A percentile compares a stretch with the other conserved stretches of the same genome.
These are phyloP conservation scores for Drosophila arizonae DNA, from an alignment of 1,140 invertebrate genomes.

Conservation along the genomic window DNA sequence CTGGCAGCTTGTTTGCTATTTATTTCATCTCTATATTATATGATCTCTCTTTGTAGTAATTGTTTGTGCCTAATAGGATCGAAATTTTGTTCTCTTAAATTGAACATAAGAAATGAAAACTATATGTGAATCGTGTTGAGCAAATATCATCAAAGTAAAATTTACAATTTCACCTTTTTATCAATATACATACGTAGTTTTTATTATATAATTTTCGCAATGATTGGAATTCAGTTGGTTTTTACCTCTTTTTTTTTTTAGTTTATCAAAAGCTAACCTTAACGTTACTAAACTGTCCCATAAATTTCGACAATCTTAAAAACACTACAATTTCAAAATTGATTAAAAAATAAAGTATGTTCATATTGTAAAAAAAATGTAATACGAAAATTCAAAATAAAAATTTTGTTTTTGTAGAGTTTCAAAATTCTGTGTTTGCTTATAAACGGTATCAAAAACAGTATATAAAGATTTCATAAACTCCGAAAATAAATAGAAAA, in stretches of 20 bases:
- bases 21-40: background rate
- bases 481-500: slow-evolving; percentile 8
- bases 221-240: slow-evolving; percentile 18
- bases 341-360: slow-evolving; percentile 37
- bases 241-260: slow-evolving; percentile 33
- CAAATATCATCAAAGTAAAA: slow-evolving; percentile 6
- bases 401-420: slow-evolving; percentile 30
- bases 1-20: slow-evolving; percentile 75
- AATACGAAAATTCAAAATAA: background rate
- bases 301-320: slow-evolving; percentile 57
- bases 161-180: slow-evolving; percentile 13
- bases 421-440: slow-evolving; percentile 25
- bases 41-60: background rate
- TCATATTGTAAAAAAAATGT: slow-evolving; percentile 6
- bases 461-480: slow-evolving; percentile 20
- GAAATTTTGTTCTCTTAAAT: slow-evolving; percentile 34
- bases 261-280: slow-evolving; percentile 77
- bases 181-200: background rate
- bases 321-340: slow-evolving; percentile 49
- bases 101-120: slow-evolving; percentile 46
- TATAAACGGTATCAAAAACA: slow-evolving; percentile 47
- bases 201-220: slow-evolving; percentile 7
- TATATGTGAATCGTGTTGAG: slow-evolving; percentile 5
- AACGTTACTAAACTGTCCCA: slow-evolving; percentile 47
- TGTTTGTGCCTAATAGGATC: slow-evolving; percentile 57